phyloP scores from a whole-genome alignment of 2,113 vertebrate genomes.

The Oxygymnocypris stewartii region DNA sequence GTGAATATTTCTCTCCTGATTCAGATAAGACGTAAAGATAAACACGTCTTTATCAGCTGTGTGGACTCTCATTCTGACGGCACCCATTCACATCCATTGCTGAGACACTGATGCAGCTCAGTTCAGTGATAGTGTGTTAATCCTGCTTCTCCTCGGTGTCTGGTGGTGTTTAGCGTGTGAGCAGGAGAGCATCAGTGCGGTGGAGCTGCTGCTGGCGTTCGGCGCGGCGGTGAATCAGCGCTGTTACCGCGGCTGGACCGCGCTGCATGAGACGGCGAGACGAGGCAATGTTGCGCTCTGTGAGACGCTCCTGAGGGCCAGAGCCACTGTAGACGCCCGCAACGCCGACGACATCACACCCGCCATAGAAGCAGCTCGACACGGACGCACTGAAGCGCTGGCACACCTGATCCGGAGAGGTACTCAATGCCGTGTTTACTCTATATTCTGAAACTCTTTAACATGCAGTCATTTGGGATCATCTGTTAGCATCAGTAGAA shows the following conservation, averaged over 20 bases:
- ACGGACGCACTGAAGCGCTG: slow-evolving; percentile 81
- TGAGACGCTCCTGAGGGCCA: slow-evolving; percentile 81
- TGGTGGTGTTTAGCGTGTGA: slow-evolving; percentile 81
- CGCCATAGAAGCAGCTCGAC: slow-evolving; percentile 88
- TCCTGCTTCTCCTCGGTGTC: too few species aligned
- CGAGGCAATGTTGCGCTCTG: slow-evolving; percentile 84
- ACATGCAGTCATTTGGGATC: neutral
- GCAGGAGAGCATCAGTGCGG: slow-evolving; percentile 79
- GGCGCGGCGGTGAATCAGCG: slow-evolving; percentile 89
- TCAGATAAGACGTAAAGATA: too few species aligned
- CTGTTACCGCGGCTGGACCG: slow-evolving; percentile 89
- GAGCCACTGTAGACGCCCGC: slow-evolving; percentile 84
- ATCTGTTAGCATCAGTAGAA: neutral
- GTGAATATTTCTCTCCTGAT: too few species aligned
- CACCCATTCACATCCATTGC: too few species aligned
- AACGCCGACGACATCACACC: slow-evolving; percentile 87
- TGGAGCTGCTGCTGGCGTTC: slow-evolving; percentile 79
- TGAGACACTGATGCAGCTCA: too few species aligned
- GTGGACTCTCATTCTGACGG: too few species aligned
- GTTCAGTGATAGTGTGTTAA: neutral
- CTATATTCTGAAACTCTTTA: too few species aligned
- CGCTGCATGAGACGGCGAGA: slow-evolving; percentile 89
- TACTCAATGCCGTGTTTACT: slow-evolving; percentile 34
- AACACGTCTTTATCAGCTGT: too few species aligned
- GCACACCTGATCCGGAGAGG: slow-evolving; percentile 80